Percentiles rank a stretch among this genome's conserved stretches.
phyloP scores from a whole-genome alignment of 2,888 invertebrate species.

The Drosophila ustulata region DNA sequence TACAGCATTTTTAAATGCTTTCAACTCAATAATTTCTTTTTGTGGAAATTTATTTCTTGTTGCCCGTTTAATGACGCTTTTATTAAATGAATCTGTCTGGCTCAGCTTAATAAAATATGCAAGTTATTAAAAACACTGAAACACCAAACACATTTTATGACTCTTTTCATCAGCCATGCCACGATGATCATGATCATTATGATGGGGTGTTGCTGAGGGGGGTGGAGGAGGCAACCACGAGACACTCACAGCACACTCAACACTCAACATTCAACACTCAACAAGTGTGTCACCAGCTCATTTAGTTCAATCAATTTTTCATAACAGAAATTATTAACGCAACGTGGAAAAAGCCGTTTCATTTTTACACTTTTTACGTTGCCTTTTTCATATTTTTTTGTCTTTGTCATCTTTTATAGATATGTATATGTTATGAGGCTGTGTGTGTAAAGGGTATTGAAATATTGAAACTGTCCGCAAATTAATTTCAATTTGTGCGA shows the following conservation, averaged over 20 bases:
- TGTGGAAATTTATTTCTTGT: constrained; percentile 31
- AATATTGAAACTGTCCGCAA: constrained; percentile 80
- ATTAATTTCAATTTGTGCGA: constrained; percentile 77
- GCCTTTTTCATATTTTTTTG: constrained; percentile 13
- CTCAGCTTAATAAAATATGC: constrained; percentile 61
- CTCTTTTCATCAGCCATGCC: constrained; percentile 66
- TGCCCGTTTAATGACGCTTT: constrained; percentile 68
- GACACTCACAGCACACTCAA: constrained; percentile 11
- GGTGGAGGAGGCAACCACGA: background rate
- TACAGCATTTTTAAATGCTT: constrained; percentile 20
- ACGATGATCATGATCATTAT: constrained; percentile 20
- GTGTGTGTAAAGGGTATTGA: constrained; percentile 48
- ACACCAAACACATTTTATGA: constrained; percentile 64
- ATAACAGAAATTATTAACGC: constrained; percentile 80
- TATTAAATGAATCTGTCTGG: constrained; percentile 68
- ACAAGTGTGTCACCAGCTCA: constrained; percentile 82
- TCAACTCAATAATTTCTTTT: constrained; percentile 50
- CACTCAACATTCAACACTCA: constrained; percentile 52
- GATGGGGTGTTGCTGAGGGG: constrained; percentile 4
- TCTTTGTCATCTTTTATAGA: constrained; percentile 3
- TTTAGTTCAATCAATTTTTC: constrained; percentile 82
- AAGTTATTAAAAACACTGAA: constrained; percentile 63
- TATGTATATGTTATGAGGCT: background rate
- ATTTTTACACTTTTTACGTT: constrained; percentile 56
- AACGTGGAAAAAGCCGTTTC: constrained; percentile 58